These are phyloP conservation scores for Battus philenor DNA, from an alignment of 1,140 invertebrate genomes.

Conservation along the genomic window DNA sequence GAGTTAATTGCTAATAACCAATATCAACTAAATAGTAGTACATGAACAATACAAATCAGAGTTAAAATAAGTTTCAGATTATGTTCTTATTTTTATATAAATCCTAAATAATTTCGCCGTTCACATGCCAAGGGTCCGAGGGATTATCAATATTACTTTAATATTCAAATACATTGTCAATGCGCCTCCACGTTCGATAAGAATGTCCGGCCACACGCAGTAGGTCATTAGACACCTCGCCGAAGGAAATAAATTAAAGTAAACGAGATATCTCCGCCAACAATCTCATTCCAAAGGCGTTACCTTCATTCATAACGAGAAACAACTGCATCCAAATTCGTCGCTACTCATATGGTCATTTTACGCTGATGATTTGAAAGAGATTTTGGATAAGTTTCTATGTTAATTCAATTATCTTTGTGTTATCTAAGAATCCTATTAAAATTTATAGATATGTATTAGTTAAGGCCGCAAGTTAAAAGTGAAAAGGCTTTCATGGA, in stretches of 20 bases:
- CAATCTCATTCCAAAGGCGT: conserved; percentile 35
- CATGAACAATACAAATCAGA: no score
- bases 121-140: conserved; percentile 30
- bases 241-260: conserved; percentile 72
- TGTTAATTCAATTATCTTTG: no score
- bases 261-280: conserved; percentile 68
- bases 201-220: conserved; percentile 71
- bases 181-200: conserved; percentile 64
- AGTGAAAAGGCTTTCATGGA: no score
- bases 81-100: no score
- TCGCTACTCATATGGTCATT: conserved; percentile 13
- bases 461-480: no score
- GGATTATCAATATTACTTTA: conserved; percentile 63
- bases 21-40: no score
- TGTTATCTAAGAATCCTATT: no score
- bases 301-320: conserved; percentile 15
- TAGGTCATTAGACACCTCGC: conserved; percentile 72
- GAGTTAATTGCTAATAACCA: no score
- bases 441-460: no score
- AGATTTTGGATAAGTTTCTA: no score
- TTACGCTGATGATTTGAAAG: no score
- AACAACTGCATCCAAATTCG: conserved; percentile 12
- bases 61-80: no score
- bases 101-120: conserved; percentile 20
- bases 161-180: conserved; percentile 72